Conservation (phyloP, 2,888 invertebrate genomes). For the Limnephilus auricula region DNA sequence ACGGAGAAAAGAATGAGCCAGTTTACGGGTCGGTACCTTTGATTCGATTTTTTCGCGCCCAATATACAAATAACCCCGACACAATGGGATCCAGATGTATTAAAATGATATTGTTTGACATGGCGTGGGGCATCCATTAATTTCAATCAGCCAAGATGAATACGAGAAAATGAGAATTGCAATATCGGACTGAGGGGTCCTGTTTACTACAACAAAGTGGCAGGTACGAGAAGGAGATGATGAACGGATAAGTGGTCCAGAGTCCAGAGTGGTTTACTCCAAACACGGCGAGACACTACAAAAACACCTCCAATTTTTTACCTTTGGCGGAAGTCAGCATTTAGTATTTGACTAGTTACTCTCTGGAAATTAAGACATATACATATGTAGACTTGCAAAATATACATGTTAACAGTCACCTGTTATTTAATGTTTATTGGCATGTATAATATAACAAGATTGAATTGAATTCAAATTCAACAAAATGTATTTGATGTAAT, state of each 20-base stretch:
- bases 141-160: constrained; percentile 42
- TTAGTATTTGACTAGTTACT: neutral
- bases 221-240: neutral
- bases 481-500: no score
- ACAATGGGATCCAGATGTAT: constrained; percentile 49
- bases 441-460: neutral
- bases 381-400: neutral
- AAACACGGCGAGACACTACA: neutral
- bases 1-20: constrained; percentile 1
- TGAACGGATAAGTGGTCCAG: neutral
- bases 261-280: neutral
- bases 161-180: constrained; percentile 26
- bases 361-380: neutral
- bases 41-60: constrained; percentile 26
- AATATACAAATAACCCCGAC: constrained; percentile 31
- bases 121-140: constrained; percentile 51
- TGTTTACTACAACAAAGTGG: constrained; percentile 9
- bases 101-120: constrained; percentile 48
- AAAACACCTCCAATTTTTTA: neutral
- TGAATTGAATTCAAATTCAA: neutral
- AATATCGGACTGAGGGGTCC: constrained; percentile 4
- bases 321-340: neutral
- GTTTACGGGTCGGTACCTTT: constrained; percentile 34
- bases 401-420: neutral
- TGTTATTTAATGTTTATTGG: neutral